Evolutionary conservation across 2,888 invertebrate species (phyloP), one percentile per base, ranked within the genome.

Genomic region (Seira sanloemensis): DNA sequence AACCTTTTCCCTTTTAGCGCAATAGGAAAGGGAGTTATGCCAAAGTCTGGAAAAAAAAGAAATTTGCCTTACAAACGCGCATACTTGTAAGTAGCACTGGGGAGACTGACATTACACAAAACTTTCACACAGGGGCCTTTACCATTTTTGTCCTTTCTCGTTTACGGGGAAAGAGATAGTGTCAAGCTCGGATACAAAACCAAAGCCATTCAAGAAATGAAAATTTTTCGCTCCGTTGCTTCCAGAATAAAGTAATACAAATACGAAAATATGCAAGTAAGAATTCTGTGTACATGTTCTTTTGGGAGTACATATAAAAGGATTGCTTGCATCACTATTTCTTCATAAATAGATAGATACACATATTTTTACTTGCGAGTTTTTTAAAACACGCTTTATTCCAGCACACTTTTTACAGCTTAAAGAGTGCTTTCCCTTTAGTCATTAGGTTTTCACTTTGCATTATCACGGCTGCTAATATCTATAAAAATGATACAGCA

Each of bases 161-260:
- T 37, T 37, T 37, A 37, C 5, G 37, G 37, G 37, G 12, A 37
- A 37, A 12, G 37, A 75, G 74, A 75, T 75, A 75, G 65, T 75
- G 74, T 75, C 74, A 75, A 27, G 23, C 19, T 26, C 25, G 18
- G 58, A 46, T 58, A n/a, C 12, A 18, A 9, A n/a, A 25, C 25
- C 23, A 58, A 25, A 62, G 25, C 73, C 73, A n/a, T 58, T 50
- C n/a, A 24, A 16, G 73, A 73, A 73, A 73, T 58, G 58, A 58
- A 58, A 58, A 58, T 58, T 58, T 58, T 58, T 2, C 58, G 58
- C n/a, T 58, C n/a, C 58, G 58, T n/a, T 58, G n/a, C 58, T 18
- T n/a, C 58, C 58, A 58, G 18, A 4, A 37, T 37, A 58, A 58
- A 58, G 58, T 2, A 58, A 2, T n/a, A 58, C 58, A 58, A n/a